Evolutionary conservation across 2,888 invertebrate species (phyloP).

Genomic region (Neoaliturus tenellus): DNA sequence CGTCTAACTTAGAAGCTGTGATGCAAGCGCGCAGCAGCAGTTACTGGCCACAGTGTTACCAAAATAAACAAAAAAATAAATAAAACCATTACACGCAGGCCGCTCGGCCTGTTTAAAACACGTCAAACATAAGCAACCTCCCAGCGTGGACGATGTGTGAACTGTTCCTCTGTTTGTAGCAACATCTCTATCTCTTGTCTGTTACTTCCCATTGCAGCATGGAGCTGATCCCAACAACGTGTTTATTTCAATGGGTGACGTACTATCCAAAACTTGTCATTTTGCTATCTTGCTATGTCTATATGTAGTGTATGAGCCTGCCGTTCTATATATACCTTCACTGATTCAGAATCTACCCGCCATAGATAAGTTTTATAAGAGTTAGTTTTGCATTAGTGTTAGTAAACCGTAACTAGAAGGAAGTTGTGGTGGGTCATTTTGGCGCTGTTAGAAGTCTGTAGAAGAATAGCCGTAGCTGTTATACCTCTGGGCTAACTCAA

Average conservation of each 20-base stretch:
- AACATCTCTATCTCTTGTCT: slow-evolving; percentile 53
- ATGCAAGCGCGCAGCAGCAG: slow-evolving; percentile 53
- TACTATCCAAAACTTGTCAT: slow-evolving; percentile 80
- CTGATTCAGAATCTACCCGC: slow-evolving; percentile 56
- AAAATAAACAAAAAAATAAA: slow-evolving; percentile 35
- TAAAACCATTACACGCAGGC: not conserved
- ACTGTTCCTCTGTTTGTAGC: slow-evolving; percentile 50
- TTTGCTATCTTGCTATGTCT: slow-evolving; percentile 59
- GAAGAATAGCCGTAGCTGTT: too few relatives aligned
- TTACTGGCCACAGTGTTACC: slow-evolving; percentile 52
- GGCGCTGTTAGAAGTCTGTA: too few relatives aligned
- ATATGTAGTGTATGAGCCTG: slow-evolving; percentile 55
- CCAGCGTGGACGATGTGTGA: slow-evolving; percentile 8
- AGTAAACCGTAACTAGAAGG: not conserved
- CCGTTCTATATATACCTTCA: slow-evolving; percentile 28
- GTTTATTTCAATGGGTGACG: slow-evolving; percentile 75
- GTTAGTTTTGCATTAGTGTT: not conserved
- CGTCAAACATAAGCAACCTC: not conserved
- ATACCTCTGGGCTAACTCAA: too few relatives aligned
- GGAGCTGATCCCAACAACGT: slow-evolving; percentile 52
- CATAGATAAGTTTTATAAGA: not conserved
- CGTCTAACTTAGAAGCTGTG: slow-evolving; percentile 40
- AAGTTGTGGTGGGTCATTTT: not conserved
- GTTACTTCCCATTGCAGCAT: slow-evolving; percentile 55
- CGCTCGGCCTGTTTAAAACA: slow-evolving; percentile 24